A percentile compares a stretch with the other conserved stretches of the same genome.
Conservation (phyloP, 2,888 invertebrate species). For the Onthophagus sagittarius region DNA sequence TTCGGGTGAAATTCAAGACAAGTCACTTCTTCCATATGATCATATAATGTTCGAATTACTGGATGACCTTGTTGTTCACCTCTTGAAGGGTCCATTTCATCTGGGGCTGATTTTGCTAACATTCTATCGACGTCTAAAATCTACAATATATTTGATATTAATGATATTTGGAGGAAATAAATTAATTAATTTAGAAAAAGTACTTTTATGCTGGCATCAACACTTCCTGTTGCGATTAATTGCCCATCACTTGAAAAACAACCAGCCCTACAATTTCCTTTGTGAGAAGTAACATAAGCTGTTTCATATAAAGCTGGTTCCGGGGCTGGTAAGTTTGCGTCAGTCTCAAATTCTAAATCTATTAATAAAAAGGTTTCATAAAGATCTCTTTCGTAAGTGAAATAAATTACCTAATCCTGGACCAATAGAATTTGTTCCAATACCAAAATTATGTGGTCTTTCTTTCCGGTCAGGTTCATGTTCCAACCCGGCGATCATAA, state of each 20-base stretch:
- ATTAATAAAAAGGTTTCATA: conserved; percentile 23
- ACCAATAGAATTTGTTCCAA: conserved; percentile 60
- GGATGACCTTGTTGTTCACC: conserved; percentile 94
- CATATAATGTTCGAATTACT: conserved; percentile 94
- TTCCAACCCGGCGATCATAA: conserved; percentile 81
- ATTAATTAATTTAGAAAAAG: conserved; percentile 1
- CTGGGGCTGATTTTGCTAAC: conserved; percentile 95
- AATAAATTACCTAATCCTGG: conserved; percentile 57
- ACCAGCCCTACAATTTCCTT: conserved; percentile 92
- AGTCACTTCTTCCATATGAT: conserved; percentile 97
- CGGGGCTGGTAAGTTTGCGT: conserved; percentile 87
- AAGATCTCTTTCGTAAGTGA: not conserved
- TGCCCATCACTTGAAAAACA: conserved; percentile 95
- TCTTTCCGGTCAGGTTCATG: conserved; percentile 74
- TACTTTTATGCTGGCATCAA: conserved; percentile 96
- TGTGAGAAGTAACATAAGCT: conserved; percentile 97
- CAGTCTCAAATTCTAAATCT: conserved; percentile 96
- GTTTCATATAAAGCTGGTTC: conserved; percentile 98
- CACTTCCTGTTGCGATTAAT: conserved; percentile 95
- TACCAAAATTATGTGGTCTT: conserved; percentile 56
- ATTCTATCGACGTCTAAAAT: conserved; percentile 98
- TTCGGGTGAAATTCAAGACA: conserved; percentile 95
- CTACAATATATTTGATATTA: conserved; percentile 45
- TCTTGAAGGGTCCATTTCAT: conserved; percentile 76
- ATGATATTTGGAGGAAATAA: not conserved